phyloP scores from a whole-genome alignment of 2,113 vertebrate species.

The Grammomys surdaster region DNA sequence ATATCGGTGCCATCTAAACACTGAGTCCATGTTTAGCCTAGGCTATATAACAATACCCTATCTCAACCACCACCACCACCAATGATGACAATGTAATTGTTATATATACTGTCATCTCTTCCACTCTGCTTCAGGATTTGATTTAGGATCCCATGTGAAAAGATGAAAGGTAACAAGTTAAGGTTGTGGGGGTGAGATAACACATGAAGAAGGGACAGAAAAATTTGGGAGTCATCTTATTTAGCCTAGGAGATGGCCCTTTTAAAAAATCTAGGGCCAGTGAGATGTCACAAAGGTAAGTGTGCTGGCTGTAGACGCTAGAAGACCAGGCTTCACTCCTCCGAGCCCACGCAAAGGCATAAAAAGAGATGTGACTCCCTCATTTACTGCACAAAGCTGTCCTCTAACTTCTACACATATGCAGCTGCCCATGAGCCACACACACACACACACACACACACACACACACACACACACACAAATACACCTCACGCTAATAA shows the following conservation, averaged over 20 bases:
- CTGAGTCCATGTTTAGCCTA: not conserved
- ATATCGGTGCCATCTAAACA: not conserved
- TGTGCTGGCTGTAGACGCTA: not conserved
- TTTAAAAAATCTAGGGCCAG: not conserved
- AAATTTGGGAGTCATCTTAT: not conserved
- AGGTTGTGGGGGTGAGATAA: not conserved
- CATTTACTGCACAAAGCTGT: too few species aligned
- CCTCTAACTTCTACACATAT: not conserved
- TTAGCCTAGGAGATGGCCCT: conserved; percentile 26
- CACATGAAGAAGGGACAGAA: not conserved
- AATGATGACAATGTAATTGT: not conserved
- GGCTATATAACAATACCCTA: not conserved
- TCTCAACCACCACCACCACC: not conserved
- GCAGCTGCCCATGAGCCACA: not conserved
- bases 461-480: not conserved
- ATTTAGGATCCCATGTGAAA: not conserved
- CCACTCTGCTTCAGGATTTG: not conserved
- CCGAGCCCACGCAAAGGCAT: not conserved
- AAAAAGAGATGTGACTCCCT: not conserved
- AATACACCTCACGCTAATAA: not conserved
- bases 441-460: not conserved
- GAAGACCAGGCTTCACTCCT: not conserved
- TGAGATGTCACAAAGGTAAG: not conserved
- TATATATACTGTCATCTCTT: not conserved
- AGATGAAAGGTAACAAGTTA: not conserved